phyloP scores from a whole-genome alignment of 2,888 invertebrate genomes.

The Pristionchus entomophagus region DNA sequence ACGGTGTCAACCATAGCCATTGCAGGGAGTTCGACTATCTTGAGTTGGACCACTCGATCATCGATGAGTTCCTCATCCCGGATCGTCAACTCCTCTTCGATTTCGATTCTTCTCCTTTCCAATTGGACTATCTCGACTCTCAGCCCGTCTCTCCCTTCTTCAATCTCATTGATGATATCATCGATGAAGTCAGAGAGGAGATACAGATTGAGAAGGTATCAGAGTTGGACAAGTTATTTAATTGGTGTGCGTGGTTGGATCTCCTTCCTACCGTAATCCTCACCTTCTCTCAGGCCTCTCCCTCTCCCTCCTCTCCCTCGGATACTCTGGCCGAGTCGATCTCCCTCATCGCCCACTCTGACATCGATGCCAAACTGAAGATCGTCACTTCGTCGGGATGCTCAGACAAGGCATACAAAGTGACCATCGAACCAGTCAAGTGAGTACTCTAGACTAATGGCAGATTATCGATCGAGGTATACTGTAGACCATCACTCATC shows the following conservation, averaged over 20 bases:
- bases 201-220: slow-evolving; percentile 52
- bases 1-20: too few relatives aligned
- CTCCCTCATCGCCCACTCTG: slow-evolving; percentile 24
- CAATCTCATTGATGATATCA: slow-evolving; percentile 66
- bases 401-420: slow-evolving; percentile 25
- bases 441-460: neutral
- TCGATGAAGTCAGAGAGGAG: slow-evolving; percentile 70
- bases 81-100: neutral
- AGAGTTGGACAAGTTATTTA: too few relatives aligned
- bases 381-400: slow-evolving; percentile 21
- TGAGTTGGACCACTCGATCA: neutral
- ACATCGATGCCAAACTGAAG: slow-evolving; percentile 6
- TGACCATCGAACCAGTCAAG: slow-evolving; percentile 42
- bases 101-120: neutral
- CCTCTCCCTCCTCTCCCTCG: slow-evolving; percentile 22
- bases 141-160: neutral
- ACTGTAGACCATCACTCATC: neutral
- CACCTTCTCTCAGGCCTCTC: neutral
- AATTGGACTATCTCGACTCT: neutral
- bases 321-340: slow-evolving; percentile 7
- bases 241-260: too few relatives aligned
- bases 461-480: neutral
- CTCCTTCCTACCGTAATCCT: too few relatives aligned
- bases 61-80: slow-evolving; percentile 34
- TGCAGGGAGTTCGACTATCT: slow-evolving; percentile 1